phyloP scores from a whole-genome alignment of 1,140 invertebrate species.

The Gyrodactylus salaris region DNA sequence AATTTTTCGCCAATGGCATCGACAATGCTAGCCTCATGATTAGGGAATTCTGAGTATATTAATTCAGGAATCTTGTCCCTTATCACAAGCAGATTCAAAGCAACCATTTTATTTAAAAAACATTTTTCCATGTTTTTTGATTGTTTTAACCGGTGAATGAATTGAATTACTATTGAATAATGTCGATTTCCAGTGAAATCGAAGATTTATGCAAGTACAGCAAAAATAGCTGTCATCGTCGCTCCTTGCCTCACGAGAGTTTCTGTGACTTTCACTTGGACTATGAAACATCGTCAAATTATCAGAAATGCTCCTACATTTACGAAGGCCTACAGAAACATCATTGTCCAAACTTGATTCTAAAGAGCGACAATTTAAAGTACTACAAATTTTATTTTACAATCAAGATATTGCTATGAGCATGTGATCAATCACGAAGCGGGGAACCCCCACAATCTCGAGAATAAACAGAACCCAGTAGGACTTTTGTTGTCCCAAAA shows the following conservation, averaged over 20 bases:
- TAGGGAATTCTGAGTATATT: too few species aligned
- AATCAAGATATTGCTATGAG: not conserved
- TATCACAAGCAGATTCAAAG: not conserved
- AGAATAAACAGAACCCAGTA: not conserved
- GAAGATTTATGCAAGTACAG: not conserved
- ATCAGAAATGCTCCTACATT: not conserved
- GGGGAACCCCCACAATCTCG: not conserved
- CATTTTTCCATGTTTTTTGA: not conserved
- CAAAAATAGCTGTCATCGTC: not conserved
- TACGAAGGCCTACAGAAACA: not conserved
- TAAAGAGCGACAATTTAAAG: not conserved
- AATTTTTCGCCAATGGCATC: too few species aligned
- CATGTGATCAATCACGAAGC: not conserved
- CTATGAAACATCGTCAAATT: not conserved
- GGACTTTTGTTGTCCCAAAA: not conserved
- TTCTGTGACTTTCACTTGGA: not conserved
- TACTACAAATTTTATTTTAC: not conserved
- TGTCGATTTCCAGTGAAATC: not conserved
- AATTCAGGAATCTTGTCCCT: not conserved
- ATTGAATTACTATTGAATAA: not conserved
- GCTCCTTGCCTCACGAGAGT: not conserved
- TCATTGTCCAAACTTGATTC: not conserved
- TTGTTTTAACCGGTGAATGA: not conserved
- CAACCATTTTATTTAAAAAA: not conserved
- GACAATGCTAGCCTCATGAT: too few species aligned